Base-by-base conservation (phyloP, 2,113 vertebrate species). In the Sinocyclocheilus rhinocerous region DNA sequence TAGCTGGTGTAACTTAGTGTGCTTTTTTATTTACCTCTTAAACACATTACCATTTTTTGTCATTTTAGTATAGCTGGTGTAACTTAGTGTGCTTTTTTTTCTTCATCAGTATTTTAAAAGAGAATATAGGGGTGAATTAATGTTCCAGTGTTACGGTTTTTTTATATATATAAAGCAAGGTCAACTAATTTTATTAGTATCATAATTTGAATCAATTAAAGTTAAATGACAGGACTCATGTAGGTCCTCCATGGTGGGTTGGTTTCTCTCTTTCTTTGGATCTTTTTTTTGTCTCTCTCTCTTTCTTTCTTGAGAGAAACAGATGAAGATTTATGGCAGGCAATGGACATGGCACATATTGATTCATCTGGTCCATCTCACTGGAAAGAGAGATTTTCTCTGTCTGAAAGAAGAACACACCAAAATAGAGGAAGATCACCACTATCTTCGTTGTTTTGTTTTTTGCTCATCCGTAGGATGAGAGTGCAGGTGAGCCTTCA, bases 321-420 rank as follows among this genome's bases (percentile, higher is more conserved):
- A 50, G 50, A 75, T 76, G 57, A 86, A 87, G 84, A 87, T 85
- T 78, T 86, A 90, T 81, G 78, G 55, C n/a, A 26, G 73, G 73
- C 55, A 80, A 69, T 67, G 57, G 84, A 88, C 67, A 84, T 83
- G 86, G 77, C 79, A 70, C 26, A 80, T 85, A 90, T 89, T 72
- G 86, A 88, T 85, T 82, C 18, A 70, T 18, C 63, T 61, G 61
- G 50, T 87, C 81, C 73, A 70, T 85, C 86, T 88, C 80, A 39
- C 36, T 65, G 48, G 20, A n/a, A 72, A 63, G 76, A 24, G 76
- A 65, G 48, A 9, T 55, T 83, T 83, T 72, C n/a, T 81, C 11
- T 83, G 18, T 83, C 65, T 69, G 67, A 72, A 39, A 39, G 12
- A 12, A 5, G 26, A 24, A 83, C 45, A 73, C 48, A 5, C 50